A percentile compares a stretch with the other conserved stretches of the same genome.
Conservation (phyloP, 2,888 invertebrate genomes). For the Prosopocoilus inquinatus region DNA sequence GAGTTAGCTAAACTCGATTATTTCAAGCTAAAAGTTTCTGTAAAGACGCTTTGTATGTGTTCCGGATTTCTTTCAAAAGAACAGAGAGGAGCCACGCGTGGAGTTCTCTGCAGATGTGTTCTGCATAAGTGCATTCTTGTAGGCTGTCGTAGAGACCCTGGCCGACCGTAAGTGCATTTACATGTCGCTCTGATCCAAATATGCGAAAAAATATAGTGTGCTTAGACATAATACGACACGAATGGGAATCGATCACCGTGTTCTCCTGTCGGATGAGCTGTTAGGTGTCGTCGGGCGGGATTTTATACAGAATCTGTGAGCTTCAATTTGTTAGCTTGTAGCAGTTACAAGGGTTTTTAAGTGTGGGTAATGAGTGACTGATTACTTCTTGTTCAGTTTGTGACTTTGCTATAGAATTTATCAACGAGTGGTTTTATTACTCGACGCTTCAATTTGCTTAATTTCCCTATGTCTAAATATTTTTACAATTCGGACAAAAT, state of each 20-base stretch:
- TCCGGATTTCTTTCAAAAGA: background rate
- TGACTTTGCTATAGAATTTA: too few species aligned
- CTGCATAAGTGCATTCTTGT: constrained; percentile 50
- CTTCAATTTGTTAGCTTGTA: constrained; percentile 2
- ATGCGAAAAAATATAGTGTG: constrained; percentile 48
- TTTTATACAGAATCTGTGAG: background rate
- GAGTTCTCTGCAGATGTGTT: constrained; percentile 39
- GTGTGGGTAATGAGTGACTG: background rate
- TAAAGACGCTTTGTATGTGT: too few species aligned
- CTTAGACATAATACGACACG: constrained; percentile 49
- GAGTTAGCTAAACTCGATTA: too few species aligned
- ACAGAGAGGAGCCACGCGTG: constrained; percentile 31
- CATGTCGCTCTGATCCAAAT: constrained; percentile 47
- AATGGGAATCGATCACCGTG: constrained; percentile 49
- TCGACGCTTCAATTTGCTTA: too few species aligned
- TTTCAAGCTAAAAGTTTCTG: too few species aligned
- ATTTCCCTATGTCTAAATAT: too few species aligned
- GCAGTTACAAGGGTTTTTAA: background rate
- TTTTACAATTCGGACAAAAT: too few species aligned
- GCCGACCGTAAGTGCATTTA: constrained; percentile 51
- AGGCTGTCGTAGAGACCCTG: constrained; percentile 47
- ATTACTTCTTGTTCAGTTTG: background rate
- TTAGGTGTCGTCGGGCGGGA: constrained; percentile 24
- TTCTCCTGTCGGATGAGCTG: constrained; percentile 39
- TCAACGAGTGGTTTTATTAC: too few species aligned